These are phyloP conservation scores for Spheniscus humboldti DNA, from an alignment of 2,797 vertebrate genomes.

Conservation along the genomic window DNA sequence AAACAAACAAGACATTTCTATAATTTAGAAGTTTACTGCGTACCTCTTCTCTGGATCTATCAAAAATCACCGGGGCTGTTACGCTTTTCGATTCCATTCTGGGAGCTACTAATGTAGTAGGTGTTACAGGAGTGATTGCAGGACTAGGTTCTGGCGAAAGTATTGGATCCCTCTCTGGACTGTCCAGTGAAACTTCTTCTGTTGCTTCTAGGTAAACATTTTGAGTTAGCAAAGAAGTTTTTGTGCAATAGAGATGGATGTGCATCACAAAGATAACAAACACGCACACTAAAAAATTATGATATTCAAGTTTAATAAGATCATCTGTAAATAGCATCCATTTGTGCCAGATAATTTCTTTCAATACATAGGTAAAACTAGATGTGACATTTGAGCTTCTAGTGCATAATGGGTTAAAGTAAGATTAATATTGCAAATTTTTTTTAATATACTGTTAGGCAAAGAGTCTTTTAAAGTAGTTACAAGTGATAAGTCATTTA, in stretches of 20 bases:
- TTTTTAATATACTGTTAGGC: background rate
- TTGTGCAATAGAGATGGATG: background rate
- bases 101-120: slow-evolving; percentile 83
- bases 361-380: background rate
- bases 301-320: background rate
- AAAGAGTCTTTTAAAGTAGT: background rate
- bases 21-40: background rate
- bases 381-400: background rate
- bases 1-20: background rate
- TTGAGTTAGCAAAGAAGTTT: slow-evolving; percentile 7
- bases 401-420: background rate
- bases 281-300: rapidly evolving
- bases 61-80: slow-evolving; percentile 83
- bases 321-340: background rate
- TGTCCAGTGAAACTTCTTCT: slow-evolving; percentile 95
- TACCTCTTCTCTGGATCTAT: slow-evolving; percentile 91
- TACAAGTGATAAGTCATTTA: background rate
- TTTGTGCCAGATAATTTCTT: background rate
- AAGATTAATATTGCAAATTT: background rate
- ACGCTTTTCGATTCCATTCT: slow-evolving; percentile 79
- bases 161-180: slow-evolving; percentile 89
- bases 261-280: background rate
- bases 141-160: slow-evolving; percentile 91
- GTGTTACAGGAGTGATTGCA: slow-evolving; percentile 90
- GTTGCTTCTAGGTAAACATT: slow-evolving; percentile 85